phyloP scores from a whole-genome alignment of 1,140 invertebrate genomes.

The Apis mellifera region DNA sequence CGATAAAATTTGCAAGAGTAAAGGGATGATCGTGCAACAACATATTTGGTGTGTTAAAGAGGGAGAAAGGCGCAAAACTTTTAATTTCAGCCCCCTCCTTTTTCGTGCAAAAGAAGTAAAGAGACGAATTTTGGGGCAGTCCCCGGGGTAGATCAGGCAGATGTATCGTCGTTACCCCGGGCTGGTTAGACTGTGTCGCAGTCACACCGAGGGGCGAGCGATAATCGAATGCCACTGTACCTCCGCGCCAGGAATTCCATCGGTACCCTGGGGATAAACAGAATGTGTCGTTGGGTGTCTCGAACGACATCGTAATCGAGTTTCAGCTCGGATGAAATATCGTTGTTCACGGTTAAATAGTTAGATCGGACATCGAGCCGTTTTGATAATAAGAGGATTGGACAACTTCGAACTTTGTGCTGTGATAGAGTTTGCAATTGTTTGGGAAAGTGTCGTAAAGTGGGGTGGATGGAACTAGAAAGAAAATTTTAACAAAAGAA shows the following conservation, averaged over 20 bases:
- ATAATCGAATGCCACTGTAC: slow-evolving; percentile 81
- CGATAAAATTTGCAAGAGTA: background rate
- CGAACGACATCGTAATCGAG: slow-evolving; percentile 47
- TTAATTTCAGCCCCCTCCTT: slow-evolving; percentile 33
- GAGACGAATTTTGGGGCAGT: slow-evolving; percentile 51
- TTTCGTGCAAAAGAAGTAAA: slow-evolving; percentile 49
- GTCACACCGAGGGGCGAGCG: slow-evolving; percentile 58
- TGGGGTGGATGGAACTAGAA: too few species aligned
- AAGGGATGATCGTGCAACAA: background rate
- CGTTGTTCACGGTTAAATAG: background rate
- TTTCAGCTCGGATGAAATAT: slow-evolving; percentile 32
- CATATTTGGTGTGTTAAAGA: slow-evolving; percentile 39
- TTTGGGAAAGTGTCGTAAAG: too few species aligned
- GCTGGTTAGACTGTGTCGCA: slow-evolving; percentile 64
- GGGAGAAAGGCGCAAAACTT: slow-evolving; percentile 57
- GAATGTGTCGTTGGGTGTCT: slow-evolving; percentile 57
- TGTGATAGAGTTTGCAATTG: too few species aligned
- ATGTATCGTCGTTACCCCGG: slow-evolving; percentile 66
- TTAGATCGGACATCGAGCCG: background rate
- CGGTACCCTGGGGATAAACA: slow-evolving; percentile 90
- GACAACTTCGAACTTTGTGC: background rate
- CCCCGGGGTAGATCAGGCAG: slow-evolving; percentile 65
- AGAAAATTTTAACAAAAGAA: too few species aligned
- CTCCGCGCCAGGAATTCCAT: slow-evolving; percentile 95
- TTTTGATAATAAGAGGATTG: background rate